Evolutionary conservation across 2,797 vertebrate genomes (phyloP), one percentile per base, ranked within the genome.

Genomic region (Spondyliosoma cantharus): DNA sequence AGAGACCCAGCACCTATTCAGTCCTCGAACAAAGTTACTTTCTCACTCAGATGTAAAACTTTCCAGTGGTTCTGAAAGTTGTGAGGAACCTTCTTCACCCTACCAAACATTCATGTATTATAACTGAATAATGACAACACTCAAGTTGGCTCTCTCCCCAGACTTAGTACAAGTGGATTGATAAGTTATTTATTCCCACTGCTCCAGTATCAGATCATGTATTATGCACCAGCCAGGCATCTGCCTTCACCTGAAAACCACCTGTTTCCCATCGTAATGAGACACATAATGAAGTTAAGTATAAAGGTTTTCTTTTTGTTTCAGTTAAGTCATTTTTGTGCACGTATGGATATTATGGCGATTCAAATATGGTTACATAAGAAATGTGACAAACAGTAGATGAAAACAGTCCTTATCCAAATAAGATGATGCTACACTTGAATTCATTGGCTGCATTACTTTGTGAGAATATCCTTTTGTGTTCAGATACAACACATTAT

Each of bases 191-290:
- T 78, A 88, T 89, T 79, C 74, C 48, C 64, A 48, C 78, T 83
- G 77, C 92, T 94, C 93, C 87, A 76, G 88, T 93, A 89, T 93
- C 93, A 93, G 80, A 80, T 86, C 90, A 92, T 94, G 43, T 62
- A 91, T 94, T 90, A 94, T 94, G 90, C 85, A 94, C 13, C 3
- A 83, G 80, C 27, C 64, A 53, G 79, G 25, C 85, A 82, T 81
- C 88, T 89, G 86, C 85, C 86, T 69, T 76, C 73, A 74, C 85
- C 83, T 88, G 90, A 87, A 90, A 90, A 90, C 90, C 93, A 94
- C 86, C 92, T 93, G 91, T 91, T 90, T 89, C 46, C 60, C 49
- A 24, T 49, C 5, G 1, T 66, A 74, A 81, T 74, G 49, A 64
- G 63, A 78, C 60, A 43, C 70, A 56, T 63, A 53, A 48, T 45